A percentile compares a stretch with the other conserved stretches of the same genome.
Conservation (phyloP, 2,888 invertebrate genomes). For the Embidobia sp. region DNA sequence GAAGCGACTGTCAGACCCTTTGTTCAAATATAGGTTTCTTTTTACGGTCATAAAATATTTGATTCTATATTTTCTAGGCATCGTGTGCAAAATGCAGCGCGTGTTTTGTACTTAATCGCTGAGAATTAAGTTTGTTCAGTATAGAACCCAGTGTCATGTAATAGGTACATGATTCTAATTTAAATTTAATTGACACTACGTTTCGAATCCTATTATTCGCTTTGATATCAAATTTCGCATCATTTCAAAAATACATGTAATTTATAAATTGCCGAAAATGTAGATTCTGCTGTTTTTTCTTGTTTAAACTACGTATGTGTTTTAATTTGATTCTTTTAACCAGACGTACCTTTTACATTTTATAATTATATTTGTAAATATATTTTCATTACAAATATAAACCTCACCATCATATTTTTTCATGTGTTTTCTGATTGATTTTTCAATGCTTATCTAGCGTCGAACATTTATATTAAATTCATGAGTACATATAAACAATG, state of each 20-base stretch:
- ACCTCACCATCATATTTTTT: no score
- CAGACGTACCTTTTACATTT: neutral
- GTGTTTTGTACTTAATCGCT: slow-evolving; percentile 51
- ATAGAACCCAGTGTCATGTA: slow-evolving; percentile 24
- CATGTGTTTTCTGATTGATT: no score
- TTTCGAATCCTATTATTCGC: slow-evolving; percentile 1
- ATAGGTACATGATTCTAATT: slow-evolving; percentile 7
- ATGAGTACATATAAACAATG: no score
- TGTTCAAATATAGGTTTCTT: slow-evolving; percentile 16
- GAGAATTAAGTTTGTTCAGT: slow-evolving; percentile 45
- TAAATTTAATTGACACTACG: slow-evolving; percentile 33
- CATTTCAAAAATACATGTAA: slow-evolving; percentile 23
- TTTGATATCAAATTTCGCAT: slow-evolving; percentile 37
- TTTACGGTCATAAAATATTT: slow-evolving; percentile 34
- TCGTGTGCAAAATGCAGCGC: slow-evolving; percentile 53
- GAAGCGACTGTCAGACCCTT: slow-evolving; percentile 37
- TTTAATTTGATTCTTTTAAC: slow-evolving; percentile 15
- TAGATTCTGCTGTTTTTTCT: slow-evolving; percentile 29
- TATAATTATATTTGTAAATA: slow-evolving; percentile 13
- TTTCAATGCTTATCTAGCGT: no score
- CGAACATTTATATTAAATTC: no score
- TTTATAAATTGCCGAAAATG: slow-evolving; percentile 33
- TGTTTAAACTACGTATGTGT: slow-evolving; percentile 24
- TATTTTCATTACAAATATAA: neutral
- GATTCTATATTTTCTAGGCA: slow-evolving; percentile 33